These are phyloP conservation scores for Trachelus troglodyta DNA, from an alignment of 2,888 invertebrate genomes.

Conservation along the genomic window DNA sequence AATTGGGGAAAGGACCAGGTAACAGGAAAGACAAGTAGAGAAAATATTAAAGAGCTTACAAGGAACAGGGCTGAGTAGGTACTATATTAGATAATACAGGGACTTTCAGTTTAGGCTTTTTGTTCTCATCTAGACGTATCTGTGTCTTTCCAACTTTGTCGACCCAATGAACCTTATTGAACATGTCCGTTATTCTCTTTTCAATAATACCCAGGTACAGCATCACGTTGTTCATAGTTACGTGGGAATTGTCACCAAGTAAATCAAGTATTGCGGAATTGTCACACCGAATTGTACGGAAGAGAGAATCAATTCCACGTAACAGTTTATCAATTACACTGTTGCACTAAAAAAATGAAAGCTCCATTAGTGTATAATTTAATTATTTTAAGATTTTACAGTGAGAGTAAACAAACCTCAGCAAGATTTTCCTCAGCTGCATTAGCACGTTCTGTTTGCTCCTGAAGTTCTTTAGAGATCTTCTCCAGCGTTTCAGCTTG, in stretches of 20 bases:
- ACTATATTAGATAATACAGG: slow-evolving; percentile 62
- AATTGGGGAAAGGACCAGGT: slow-evolving; percentile 51
- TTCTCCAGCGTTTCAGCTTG: slow-evolving; percentile 73
- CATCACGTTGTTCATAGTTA: slow-evolving; percentile 81
- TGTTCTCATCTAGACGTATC: slow-evolving; percentile 55
- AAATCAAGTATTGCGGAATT: slow-evolving; percentile 79
- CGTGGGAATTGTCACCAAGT: slow-evolving; percentile 77
- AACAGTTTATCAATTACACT: slow-evolving; percentile 62
- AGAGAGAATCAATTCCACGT: slow-evolving; percentile 67
- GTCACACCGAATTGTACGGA: slow-evolving; percentile 77
- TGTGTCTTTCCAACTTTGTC: slow-evolving; percentile 55
- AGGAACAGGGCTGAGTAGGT: slow-evolving; percentile 68
- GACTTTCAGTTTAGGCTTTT: slow-evolving; percentile 54
- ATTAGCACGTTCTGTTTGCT: slow-evolving; percentile 63
- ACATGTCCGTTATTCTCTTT: slow-evolving; percentile 76
- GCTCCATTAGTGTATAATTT: slow-evolving; percentile 12
- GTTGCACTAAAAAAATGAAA: slow-evolving; percentile 51
- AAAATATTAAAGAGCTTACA: slow-evolving; percentile 57
- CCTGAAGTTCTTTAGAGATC: slow-evolving; percentile 68
- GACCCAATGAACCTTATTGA: slow-evolving; percentile 69
- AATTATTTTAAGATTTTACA: slow-evolving; percentile 55
- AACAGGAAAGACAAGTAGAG: slow-evolving; percentile 65
- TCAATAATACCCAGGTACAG: slow-evolving; percentile 87
- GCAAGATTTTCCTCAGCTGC: slow-evolving; percentile 61
- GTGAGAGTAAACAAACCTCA: slow-evolving; percentile 56